Base-by-base conservation (phyloP, 1,140 invertebrate genomes). In the Araneus ventricosus region DNA sequence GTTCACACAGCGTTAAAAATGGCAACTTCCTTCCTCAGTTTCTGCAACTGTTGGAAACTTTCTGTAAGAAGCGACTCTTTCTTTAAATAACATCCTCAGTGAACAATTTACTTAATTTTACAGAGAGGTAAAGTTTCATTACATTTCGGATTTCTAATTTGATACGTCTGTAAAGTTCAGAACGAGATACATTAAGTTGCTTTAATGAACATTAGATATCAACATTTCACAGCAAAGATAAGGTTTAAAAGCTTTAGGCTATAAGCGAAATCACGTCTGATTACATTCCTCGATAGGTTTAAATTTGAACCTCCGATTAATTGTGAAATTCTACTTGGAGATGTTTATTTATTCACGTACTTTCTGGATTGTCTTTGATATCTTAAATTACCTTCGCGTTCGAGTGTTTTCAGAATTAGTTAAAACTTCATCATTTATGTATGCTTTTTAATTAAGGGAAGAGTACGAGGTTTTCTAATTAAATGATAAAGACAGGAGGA, bases 151-250 rank as follows among this genome's bases (percentile, higher is more conserved):
- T 34, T 37, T 75, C 70, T 75, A 75, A 75, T 75, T 75, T 37
- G 30, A 75, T 75, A 75, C 70, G 30, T 75, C 34, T 75, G 70
- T 34, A 14, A 75, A 75, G 70, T 75, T 22, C 14, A 34, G 34
- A 75, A 37, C 20, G 14, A 4, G n/a, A n/a, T 63, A 24, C 59
- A 63, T 34, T 34, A 75, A 75, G 34, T 75, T 75, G 34, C 34
- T 75, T 75, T 75, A 75, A 75, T 75, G 70, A 75, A 75, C 70
- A 75, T 75, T 75, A 75, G 70, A 75, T 75, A 30, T 75, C 30
- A 75, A 37, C 70, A 37, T 37, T 75, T 37, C 30, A 75, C 70
- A 75, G 70, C 2, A 75, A 75, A 75, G 70, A 75, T 75, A n/a
- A 75, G 70, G 30, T 75, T 75, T 75, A 75, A 75, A 75, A 37